Evolutionary conservation across 2,888 invertebrate genomes (phyloP).

Genomic region (Phengaris arion): DNA sequence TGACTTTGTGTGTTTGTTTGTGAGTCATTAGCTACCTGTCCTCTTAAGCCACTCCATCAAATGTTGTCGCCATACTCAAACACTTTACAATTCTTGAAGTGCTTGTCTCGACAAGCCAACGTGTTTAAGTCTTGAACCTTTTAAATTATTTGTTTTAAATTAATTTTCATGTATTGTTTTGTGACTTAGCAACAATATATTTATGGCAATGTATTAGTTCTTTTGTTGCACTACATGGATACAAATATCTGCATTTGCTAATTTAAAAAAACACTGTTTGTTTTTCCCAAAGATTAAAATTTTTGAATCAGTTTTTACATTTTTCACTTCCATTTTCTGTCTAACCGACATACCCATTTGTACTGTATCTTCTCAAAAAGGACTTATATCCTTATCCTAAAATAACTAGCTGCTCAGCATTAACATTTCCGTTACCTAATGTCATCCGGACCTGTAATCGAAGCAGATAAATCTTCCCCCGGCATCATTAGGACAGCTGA

Average conservation of each 20-base stretch:
- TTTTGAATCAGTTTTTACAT: not conserved
- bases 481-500: conserved; percentile 54
- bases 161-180: not conserved
- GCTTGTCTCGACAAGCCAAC: conserved; percentile 41
- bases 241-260: too few relatives aligned
- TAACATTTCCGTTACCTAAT: conserved; percentile 65
- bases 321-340: conserved; percentile 34
- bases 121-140: conserved; percentile 37
- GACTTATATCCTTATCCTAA: conserved; percentile 51
- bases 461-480: conserved; percentile 68
- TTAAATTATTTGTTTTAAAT: conserved; percentile 9
- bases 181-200: not conserved
- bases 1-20: conserved; percentile 39
- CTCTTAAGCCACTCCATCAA: conserved; percentile 65
- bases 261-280: too few relatives aligned
- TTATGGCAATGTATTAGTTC: too few relatives aligned
- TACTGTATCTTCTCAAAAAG: conserved; percentile 59
- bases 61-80: conserved; percentile 60
- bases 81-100: conserved; percentile 68
- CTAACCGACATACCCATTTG: conserved; percentile 38
- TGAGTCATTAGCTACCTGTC: conserved; percentile 72
- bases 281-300: too few relatives aligned
- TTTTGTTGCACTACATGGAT: too few relatives aligned
- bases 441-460: conserved; percentile 68
- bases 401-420: not conserved